Percentiles rank a stretch among this genome's conserved stretches.
Conservation (phyloP, 2,888 invertebrate genomes). For the Tuta absoluta region DNA sequence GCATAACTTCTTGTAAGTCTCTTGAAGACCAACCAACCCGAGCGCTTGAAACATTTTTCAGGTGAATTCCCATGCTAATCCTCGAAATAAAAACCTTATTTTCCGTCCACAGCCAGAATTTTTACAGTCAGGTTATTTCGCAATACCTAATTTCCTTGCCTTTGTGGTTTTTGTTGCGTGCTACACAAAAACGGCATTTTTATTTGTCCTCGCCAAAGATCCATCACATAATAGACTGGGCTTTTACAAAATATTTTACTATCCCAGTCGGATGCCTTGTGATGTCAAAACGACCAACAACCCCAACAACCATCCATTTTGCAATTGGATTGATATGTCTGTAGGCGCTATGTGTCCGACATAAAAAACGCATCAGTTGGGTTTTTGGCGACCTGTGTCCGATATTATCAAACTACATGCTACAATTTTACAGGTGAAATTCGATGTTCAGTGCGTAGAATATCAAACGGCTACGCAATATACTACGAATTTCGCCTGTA, state of each 20-base stretch:
- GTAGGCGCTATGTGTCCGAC: too few relatives aligned
- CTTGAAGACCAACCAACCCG: background rate
- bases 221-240: background rate
- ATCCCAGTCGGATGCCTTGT: background rate
- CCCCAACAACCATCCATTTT: too few relatives aligned
- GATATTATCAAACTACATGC: too few relatives aligned
- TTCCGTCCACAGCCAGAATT: constrained; percentile 9
- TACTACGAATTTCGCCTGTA: too few relatives aligned
- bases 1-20: background rate
- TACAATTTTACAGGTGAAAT: too few relatives aligned
- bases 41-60: background rate
- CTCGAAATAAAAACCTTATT: constrained; percentile 6
- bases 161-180: constrained; percentile 16
- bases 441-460: too few relatives aligned
- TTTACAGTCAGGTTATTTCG: constrained; percentile 11
- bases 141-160: constrained; percentile 12
- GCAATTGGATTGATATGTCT: too few relatives aligned
- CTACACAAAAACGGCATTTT: constrained; percentile 10
- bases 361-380: too few relatives aligned
- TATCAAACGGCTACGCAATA: too few relatives aligned
- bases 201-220: background rate
- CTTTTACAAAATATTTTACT: background rate
- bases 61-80: constrained; percentile 1
- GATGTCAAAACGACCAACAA: too few relatives aligned
- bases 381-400: too few relatives aligned